Evolutionary conservation across 1,140 invertebrate species (phyloP), one percentile per base, ranked within the genome.

Genomic region (Lepidotrigona ventralis): DNA sequence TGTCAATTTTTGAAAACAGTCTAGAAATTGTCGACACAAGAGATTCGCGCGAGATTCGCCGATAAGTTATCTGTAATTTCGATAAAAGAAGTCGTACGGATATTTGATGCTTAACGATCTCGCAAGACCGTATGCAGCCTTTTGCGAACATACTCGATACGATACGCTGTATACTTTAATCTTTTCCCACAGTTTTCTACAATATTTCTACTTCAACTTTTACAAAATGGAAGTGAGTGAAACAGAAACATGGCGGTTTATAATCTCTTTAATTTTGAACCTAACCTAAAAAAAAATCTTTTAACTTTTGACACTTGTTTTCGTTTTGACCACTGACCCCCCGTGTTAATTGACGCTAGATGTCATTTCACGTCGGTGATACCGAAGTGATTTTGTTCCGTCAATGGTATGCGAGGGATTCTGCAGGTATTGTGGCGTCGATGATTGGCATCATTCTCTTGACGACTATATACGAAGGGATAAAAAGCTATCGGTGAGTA

Each of bases 401-500:
- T 29, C 79, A 79, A 86, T 94, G 93, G 94, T 70, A 82, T 60
- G 88, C 90, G 6, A 81, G 81, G 23, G 86, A 93, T 73, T 86
- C 86, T 85, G 74, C 85, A 73, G 93, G 92, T 15, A 89, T 94
- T 71, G 54, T 91, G 0, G 90, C 90, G 68, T 94, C 94, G 0
- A 87, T 89, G 33, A 56, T 94, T 69, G 93, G 92, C 8, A 90
- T 94, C 23, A 81, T 90, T 80, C 64, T 93, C 0, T 33, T 94
- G 29, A 90, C 89, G 3, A 86, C 89, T 11, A 85, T 93, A 46
- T 93, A 93, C 58, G 93, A 94, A 86, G 91, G 87, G 0, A n/a
- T 94, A 1, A 94, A 93, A 88, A 92, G 90, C 89, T 94, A 92
- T 74, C 89, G 93, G 93, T 94, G 79, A 91, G 84, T 78, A 58